Conservation (phyloP, 2,113 vertebrate species). For the Triplophysa rosa region DNA sequence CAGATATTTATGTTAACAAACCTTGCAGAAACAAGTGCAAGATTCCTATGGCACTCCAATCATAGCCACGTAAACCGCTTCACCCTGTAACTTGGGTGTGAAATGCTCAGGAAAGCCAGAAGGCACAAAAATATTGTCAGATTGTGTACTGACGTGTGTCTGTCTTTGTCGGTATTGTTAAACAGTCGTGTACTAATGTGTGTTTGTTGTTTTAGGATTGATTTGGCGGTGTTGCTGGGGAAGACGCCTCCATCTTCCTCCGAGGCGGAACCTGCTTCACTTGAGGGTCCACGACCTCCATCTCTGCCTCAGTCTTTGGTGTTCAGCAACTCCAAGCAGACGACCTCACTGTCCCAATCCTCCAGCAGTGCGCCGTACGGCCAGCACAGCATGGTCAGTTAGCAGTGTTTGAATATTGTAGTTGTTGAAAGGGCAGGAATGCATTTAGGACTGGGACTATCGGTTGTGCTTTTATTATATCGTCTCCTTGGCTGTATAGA, state of each 20-base stretch:
- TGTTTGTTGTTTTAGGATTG: conserved; percentile 77
- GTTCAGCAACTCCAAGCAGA: conserved; percentile 97
- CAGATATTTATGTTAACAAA: no score
- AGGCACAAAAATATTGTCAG: no score
- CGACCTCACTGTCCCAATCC: conserved; percentile 79
- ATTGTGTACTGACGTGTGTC: no score
- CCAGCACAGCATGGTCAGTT: conserved; percentile 89
- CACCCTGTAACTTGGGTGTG: no score
- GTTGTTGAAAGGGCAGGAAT: no score
- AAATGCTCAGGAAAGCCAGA: no score
- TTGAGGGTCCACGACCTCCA: conserved; percentile 84
- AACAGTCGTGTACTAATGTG: neutral
- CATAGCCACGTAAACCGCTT: no score
- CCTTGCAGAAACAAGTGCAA: no score
- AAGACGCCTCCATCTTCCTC: conserved; percentile 90
- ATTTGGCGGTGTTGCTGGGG: conserved; percentile 94
- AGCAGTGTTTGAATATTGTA: conserved; percentile 47
- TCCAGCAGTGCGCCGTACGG: conserved; percentile 79
- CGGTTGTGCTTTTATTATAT: no score
- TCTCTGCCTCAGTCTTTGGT: conserved; percentile 90
- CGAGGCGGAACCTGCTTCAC: conserved; percentile 83
- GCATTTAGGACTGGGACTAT: no score
- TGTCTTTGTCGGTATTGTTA: no score
- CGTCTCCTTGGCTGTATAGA: neutral
- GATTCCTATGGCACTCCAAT: no score